Evolutionary conservation across 1,140 invertebrate genomes (phyloP), one percentile per base, ranked within the genome.

Genomic region (Heterodera schachtii): DNA sequence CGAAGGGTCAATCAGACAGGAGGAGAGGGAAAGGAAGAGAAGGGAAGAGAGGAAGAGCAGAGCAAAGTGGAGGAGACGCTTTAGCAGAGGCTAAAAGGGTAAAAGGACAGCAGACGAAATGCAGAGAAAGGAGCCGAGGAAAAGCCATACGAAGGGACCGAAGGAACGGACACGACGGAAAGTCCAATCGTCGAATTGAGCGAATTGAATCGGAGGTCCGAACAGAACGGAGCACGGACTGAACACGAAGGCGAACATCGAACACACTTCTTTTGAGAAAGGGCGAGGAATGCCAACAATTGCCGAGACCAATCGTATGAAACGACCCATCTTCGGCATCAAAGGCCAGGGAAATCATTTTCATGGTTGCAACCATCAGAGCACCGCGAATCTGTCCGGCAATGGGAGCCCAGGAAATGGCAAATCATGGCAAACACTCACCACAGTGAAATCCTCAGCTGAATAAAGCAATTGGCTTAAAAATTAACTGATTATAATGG

Each of bases 281-380:
- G 3, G 4, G 6, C 66, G 3, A n/a, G 3, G 52, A 64, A 3
- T 44, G 49, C 66, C 11, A 47, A 31, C 31, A 31, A 78, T n/a
- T 3, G 64, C 31, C 44, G 31, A 19, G n/a, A 69, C 64, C 21
- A 13, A 9, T 66, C 16, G 47, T 2, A 11, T 31, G 6, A 47
- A n/a, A 5, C 11, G 46, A 9, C 31, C 43, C 49, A 7, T 19
- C 19, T 9, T 41, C 21, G 52, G 21, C n/a, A 44, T 83, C 82
- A 49, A 84, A 81, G 1, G 82, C 47, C 49, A 83, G 60, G 11
- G 82, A 83, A 41, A 83, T 78, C 57, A 41, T 46, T n/a, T 83
- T 83, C 82, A 83, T 83, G 5, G 81, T 73, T 46, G 81, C 81
- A 21, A 83, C 76, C 82, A 83, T 83, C n/a, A 83, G 47, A 16